Percentiles rank a stretch among this genome's conserved stretches.
These are phyloP conservation scores for Tetraodon nigroviridis DNA, from an alignment of 2,113 vertebrate genomes.

Conservation along the genomic window DNA sequence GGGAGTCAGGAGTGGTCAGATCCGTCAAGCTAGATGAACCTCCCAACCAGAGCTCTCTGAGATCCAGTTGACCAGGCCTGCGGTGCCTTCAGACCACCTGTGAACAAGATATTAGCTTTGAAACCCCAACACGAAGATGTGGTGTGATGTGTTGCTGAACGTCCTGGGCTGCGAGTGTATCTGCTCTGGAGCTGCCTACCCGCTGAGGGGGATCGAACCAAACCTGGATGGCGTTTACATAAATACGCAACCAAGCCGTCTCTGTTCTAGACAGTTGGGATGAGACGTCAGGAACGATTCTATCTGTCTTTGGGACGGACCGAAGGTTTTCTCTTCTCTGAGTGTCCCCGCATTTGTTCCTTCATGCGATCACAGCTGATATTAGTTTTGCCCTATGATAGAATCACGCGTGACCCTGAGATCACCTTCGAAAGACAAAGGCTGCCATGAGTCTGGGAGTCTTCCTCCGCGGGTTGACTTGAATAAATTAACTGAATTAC, in stretches of 20 bases:
- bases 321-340: neutral
- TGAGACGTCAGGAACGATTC: neutral
- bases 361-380: slow-evolving; percentile 4
- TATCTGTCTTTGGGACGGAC: neutral
- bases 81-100: slow-evolving; percentile 50
- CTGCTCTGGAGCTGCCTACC: slow-evolving; percentile 56
- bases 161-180: slow-evolving; percentile 55
- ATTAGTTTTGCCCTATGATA: slow-evolving; percentile 16
- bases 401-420: slow-evolving; percentile 28
- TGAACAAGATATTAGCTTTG: slow-evolving; percentile 60
- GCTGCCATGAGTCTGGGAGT: slow-evolving; percentile 23
- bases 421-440: slow-evolving; percentile 49
- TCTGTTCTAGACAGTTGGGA: slow-evolving; percentile 15
- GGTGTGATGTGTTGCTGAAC: slow-evolving; percentile 51
- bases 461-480: slow-evolving; percentile 35
- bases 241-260: slow-evolving; percentile 40
- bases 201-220: slow-evolving; percentile 65
- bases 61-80: slow-evolving; percentile 51
- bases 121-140: slow-evolving; percentile 53
- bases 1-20: slow-evolving; percentile 50
- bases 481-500: slow-evolving; percentile 76
- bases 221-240: slow-evolving; percentile 64
- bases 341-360: neutral
- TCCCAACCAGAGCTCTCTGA: slow-evolving; percentile 34
- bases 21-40: slow-evolving; percentile 49